These are phyloP conservation scores for Tribolium madens DNA, from an alignment of 1,140 invertebrate genomes.

Conservation along the genomic window DNA sequence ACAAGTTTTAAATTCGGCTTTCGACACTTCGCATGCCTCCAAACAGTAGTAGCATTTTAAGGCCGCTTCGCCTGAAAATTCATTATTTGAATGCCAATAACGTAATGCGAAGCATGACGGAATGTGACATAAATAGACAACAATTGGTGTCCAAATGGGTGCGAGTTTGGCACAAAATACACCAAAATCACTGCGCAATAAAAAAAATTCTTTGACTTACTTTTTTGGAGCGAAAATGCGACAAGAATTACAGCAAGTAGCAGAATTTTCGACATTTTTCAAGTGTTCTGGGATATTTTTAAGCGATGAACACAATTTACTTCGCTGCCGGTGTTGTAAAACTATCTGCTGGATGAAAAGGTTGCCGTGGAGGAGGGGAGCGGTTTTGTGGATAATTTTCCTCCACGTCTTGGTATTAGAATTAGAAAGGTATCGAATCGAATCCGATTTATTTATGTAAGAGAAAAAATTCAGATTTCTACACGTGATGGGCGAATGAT, in stretches of 20 bases:
- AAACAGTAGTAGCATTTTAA: conserved; percentile 17
- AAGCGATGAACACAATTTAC: too few relatives aligned
- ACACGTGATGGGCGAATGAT: neutral
- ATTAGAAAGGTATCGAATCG: neutral
- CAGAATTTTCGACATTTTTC: neutral
- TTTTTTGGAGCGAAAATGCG: neutral
- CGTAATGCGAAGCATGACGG: neutral
- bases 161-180: neutral
- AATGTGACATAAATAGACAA: neutral
- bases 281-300: too few relatives aligned
- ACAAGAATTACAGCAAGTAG: neutral
- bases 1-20: neutral
- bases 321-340: too few relatives aligned
- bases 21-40: conserved; percentile 1
- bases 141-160: neutral
- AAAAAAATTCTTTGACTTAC: neutral
- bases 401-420: neutral
- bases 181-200: neutral
- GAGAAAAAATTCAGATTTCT: neutral
- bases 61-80: conserved; percentile 1
- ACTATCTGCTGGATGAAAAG: too few relatives aligned
- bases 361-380: neutral
- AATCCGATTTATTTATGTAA: neutral
- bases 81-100: neutral
- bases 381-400: neutral